Conservation (phyloP, 1,140 invertebrate species). For the Drosophila varians region DNA sequence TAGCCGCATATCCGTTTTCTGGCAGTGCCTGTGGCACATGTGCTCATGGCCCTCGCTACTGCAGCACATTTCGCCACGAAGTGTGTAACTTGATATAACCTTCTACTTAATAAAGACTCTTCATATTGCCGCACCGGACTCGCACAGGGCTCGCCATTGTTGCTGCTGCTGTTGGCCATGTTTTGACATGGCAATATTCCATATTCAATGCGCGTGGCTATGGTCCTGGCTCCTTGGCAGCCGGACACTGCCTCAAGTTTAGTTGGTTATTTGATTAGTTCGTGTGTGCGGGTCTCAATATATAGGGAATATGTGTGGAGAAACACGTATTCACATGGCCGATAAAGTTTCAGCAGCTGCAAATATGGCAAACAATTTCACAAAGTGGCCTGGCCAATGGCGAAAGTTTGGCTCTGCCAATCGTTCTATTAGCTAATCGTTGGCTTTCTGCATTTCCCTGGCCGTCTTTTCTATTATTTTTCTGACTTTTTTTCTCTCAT, state of each 20-base stretch:
- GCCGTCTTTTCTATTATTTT: slow-evolving; percentile 23
- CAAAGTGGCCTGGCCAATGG: slow-evolving; percentile 73
- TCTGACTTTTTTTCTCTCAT: slow-evolving; percentile 23
- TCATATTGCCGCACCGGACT: slow-evolving; percentile 44
- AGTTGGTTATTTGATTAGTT: slow-evolving; percentile 78
- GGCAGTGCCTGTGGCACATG: slow-evolving; percentile 14
- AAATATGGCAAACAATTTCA: slow-evolving; percentile 81
- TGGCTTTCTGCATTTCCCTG: slow-evolving; percentile 31
- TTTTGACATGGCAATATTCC: slow-evolving; percentile 24
- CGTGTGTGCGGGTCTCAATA: slow-evolving; percentile 2
- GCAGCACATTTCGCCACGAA: slow-evolving; percentile 30
- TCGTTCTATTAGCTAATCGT: slow-evolving; percentile 72
- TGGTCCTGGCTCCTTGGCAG: neutral
- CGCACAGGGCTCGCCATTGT: slow-evolving; percentile 29
- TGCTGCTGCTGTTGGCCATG: slow-evolving; percentile 21
- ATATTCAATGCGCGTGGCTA: slow-evolving; percentile 45
- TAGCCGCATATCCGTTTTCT: neutral
- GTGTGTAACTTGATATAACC: slow-evolving; percentile 73
- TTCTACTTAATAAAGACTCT: slow-evolving; percentile 74
- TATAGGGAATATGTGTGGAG: neutral
- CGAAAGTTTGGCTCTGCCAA: slow-evolving; percentile 65
- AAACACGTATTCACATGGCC: neutral
- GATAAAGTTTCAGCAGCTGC: slow-evolving; percentile 70
- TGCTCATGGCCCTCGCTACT: slow-evolving; percentile 4
- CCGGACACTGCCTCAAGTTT: slow-evolving; percentile 25